Evolutionary conservation across 2,797 vertebrate genomes (phyloP), one percentile per base, ranked within the genome.

Genomic region (Ctenopoma multispine): DNA sequence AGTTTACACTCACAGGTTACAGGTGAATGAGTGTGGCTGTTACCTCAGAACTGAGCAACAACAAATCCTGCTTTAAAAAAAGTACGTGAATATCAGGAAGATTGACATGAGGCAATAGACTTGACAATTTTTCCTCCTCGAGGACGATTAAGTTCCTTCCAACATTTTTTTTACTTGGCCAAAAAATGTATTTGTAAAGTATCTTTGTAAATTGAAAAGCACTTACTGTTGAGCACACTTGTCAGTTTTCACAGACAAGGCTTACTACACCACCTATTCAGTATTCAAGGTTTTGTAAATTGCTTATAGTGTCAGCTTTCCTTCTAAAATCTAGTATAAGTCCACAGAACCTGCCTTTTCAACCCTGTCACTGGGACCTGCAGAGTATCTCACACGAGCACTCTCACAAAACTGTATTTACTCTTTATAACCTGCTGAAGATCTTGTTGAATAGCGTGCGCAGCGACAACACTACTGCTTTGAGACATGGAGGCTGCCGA

Each of bases 161-260:
- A 63, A 59, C 55, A 18, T 62, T 72, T 73, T 49, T 57, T 83
- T 81, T 67, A 48, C 69, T 87, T 92, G 90, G 91, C 91, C 93
- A 93, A 92, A 90, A 34, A 85, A 75, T 31, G 67, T 87, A 69
- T 90, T 90, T 90, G 89, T 89, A 85, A 89, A 82, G 72, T 82
- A 70, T 91, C 71, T 90, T 92, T 91, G 81, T 90, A 90, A 78
- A 88, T 90, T 84, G 69, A 90, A 88, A 89, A 92, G 91, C 90
- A 94, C 92, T 93, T 92, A 92, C 61, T 79, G 72, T 87, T 91
- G 75, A 85, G 87, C 31, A 34, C n/a, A 60, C 46, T 58, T 66
- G 77, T 80, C 60, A 62, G 71, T 77, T 66, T 81, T 81, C 57
- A 85, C 69, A 69, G 81, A 71, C 67, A 43, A 81, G 66, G 75